These are phyloP conservation scores for Entomobrya multifasciata DNA, from an alignment of 2,888 invertebrate species.

Conservation along the genomic window DNA sequence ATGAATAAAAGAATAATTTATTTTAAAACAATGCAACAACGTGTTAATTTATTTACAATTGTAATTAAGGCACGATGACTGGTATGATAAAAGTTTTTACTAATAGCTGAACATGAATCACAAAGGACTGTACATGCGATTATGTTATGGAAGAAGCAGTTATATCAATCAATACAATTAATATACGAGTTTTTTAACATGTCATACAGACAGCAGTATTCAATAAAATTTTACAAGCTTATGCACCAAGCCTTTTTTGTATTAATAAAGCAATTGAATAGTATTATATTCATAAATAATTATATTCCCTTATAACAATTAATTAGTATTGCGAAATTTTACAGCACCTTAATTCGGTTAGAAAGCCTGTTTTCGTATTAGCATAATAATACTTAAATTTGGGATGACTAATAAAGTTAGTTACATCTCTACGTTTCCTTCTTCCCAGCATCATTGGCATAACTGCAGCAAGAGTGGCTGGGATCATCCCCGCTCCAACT, in stretches of 20 bases:
- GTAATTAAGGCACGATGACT: too few species aligned
- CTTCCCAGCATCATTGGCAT: constrained; percentile 77
- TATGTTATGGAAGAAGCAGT: constrained; percentile 6
- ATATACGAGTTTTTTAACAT: too few species aligned
- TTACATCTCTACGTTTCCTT: constrained; percentile 67
- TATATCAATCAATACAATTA: too few species aligned
- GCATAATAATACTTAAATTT: neutral
- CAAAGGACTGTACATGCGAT: neutral
- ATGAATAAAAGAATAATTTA: too few species aligned
- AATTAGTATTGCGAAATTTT: neutral
- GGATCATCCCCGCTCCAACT: constrained; percentile 77
- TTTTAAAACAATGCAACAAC: too few species aligned
- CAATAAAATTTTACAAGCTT: too few species aligned
- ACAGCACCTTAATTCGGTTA: neutral
- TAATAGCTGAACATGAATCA: constrained; percentile 16
- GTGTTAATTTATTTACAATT: too few species aligned
- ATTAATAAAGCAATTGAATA: constrained; percentile 24
- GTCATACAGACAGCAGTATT: too few species aligned
- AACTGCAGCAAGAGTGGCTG: constrained; percentile 76
- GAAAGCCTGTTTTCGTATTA: too few species aligned
- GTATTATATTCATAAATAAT: neutral
- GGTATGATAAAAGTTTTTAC: too few species aligned
- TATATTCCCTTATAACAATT: too few species aligned
- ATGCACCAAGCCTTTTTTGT: too few species aligned
- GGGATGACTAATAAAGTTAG: neutral